Conservation (phyloP, 2,113 vertebrate genomes). For the Pangasianodon gigas region DNA sequence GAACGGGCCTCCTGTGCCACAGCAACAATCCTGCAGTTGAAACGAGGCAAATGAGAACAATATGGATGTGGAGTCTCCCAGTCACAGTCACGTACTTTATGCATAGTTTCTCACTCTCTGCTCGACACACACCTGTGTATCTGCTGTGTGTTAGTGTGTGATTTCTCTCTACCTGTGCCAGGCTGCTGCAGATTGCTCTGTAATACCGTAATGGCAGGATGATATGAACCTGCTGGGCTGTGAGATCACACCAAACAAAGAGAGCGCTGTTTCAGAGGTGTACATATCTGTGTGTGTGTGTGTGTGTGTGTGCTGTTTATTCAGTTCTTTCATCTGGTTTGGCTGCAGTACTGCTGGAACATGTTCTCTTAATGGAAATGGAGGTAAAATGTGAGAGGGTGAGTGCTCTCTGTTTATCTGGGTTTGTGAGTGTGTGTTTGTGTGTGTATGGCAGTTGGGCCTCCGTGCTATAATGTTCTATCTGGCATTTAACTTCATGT, state of each 20-base stretch:
- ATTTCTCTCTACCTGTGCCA: constrained; percentile 37
- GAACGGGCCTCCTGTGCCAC: background rate
- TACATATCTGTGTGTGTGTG: background rate
- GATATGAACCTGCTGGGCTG: constrained; percentile 50
- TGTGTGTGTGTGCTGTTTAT: constrained; percentile 22
- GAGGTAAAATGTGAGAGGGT: background rate
- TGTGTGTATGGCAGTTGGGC: background rate
- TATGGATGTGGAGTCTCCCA: background rate
- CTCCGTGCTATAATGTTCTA: background rate
- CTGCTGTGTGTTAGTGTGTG: constrained; percentile 29
- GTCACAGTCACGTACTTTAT: constrained; percentile 17
- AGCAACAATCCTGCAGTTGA: background rate
- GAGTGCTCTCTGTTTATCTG: background rate
- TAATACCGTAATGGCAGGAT: constrained; percentile 39
- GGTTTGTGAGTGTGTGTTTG: constrained; percentile 6
- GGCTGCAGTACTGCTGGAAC: constrained; percentile 29
- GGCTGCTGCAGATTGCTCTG: constrained; percentile 36
- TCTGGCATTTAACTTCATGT: background rate
- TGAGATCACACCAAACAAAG: constrained; percentile 50
- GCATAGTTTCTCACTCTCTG: constrained; percentile 24
- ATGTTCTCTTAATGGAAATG: constrained; percentile 6
- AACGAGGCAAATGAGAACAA: background rate
- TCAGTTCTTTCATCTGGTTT: constrained; percentile 23
- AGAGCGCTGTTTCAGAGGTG: background rate
- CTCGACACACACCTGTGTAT: constrained; percentile 37